Evolutionary conservation across 2,797 vertebrate genomes (phyloP).

Genomic region (Periophthalmus magnuspinnatus): DNA sequence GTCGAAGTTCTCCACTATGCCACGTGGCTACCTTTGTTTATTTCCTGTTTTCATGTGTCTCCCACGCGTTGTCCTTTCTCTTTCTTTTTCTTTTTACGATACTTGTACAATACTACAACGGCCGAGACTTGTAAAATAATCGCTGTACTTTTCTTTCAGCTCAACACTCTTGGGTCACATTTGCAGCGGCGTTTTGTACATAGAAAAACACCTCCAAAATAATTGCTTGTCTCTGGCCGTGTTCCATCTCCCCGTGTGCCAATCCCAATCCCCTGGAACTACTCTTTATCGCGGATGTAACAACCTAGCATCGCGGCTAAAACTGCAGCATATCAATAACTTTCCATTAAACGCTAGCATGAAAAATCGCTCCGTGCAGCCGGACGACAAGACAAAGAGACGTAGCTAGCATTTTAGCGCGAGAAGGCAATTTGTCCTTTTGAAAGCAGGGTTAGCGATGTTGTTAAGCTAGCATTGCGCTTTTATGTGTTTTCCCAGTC

Average conservation of each 20-base stretch:
- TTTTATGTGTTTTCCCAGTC: constrained; percentile 50
- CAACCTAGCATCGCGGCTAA: background rate
- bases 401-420: constrained; percentile 30
- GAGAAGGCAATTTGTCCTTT: constrained; percentile 52
- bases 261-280: background rate
- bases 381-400: constrained; percentile 45
- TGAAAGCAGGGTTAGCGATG: constrained; percentile 41
- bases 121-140: background rate
- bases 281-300: background rate
- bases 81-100: too few relatives aligned
- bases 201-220: background rate
- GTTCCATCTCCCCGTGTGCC: background rate
- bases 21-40: too few relatives aligned
- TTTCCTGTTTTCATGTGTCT: too few relatives aligned
- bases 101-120: too few relatives aligned
- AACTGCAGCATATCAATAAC: constrained; percentile 1
- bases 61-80: too few relatives aligned
- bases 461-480: constrained; percentile 43
- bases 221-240: background rate
- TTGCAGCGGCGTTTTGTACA: background rate
- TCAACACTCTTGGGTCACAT: background rate
- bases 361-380: background rate
- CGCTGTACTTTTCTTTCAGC: background rate
- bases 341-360: constrained; percentile 2
- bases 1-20: too few relatives aligned